Evolutionary conservation across 1,140 invertebrate species (phyloP).

Genomic region (Camponotus vicinus): DNA sequence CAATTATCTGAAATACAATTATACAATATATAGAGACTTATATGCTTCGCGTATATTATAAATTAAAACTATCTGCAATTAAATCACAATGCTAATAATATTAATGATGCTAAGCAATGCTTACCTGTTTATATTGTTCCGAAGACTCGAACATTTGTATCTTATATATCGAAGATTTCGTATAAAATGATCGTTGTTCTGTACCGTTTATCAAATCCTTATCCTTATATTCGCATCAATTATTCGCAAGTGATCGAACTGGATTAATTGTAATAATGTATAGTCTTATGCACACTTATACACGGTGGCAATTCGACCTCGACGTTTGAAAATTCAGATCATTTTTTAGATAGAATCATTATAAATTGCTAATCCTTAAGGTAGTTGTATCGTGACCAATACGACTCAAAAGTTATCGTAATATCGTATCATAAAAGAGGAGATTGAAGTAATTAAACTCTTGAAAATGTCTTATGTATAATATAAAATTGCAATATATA

Average conservation of each 20-base stretch:
- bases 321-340: neutral
- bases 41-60: neutral
- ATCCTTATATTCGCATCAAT: slow-evolving; percentile 8
- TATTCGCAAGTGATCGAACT: slow-evolving; percentile 16
- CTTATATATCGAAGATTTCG: neutral
- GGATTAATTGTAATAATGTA: neutral
- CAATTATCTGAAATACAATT: slow-evolving; percentile 14
- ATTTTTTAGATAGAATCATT: neutral
- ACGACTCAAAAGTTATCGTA: too few relatives aligned
- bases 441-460: too few relatives aligned
- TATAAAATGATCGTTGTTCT: neutral
- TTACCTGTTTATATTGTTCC: slow-evolving; percentile 4
- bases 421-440: too few relatives aligned
- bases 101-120: neutral
- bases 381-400: too few relatives aligned
- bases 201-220: neutral
- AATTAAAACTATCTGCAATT: neutral
- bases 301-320: neutral
- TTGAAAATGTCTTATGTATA: too few relatives aligned
- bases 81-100: neutral
- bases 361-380: too few relatives aligned
- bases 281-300: neutral
- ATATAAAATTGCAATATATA: too few relatives aligned
- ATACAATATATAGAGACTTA: neutral
- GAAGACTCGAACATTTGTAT: neutral